Percentiles rank a stretch among this genome's conserved stretches.
Conservation (phyloP, 2,888 invertebrate species). For the Cancer borealis region DNA sequence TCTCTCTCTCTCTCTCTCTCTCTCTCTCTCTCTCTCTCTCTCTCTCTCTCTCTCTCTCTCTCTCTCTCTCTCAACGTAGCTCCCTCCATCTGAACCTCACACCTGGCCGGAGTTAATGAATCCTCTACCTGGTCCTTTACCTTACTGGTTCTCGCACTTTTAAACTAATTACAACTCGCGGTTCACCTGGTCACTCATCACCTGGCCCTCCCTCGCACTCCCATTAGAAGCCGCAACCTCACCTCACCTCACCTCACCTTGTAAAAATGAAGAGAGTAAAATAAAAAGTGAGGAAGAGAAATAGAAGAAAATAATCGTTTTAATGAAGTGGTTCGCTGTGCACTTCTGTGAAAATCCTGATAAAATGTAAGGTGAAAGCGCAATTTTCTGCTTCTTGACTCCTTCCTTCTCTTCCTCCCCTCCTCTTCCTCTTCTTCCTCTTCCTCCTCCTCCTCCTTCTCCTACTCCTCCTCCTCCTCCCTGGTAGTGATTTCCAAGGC, state of each 20-base stretch:
- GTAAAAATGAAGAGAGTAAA: neutral
- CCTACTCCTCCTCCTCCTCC: too few relatives aligned
- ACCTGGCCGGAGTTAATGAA: neutral
- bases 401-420: too few relatives aligned
- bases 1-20: neutral
- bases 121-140: neutral
- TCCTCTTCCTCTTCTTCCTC: too few relatives aligned
- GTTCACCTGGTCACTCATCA: neutral
- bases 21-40: neutral
- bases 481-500: too few relatives aligned
- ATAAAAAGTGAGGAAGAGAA: neutral
- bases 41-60: slow-evolving; percentile 20
- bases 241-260: neutral
- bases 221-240: neutral
- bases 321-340: neutral
- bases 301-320: neutral
- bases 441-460: too few relatives aligned
- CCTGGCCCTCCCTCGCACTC: neutral
- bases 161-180: neutral
- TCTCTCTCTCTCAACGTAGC: neutral
- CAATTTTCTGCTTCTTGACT: too few relatives aligned
- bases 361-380: neutral
- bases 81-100: neutral
- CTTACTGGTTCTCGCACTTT: neutral
- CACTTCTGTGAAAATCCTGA: neutral